Percentiles rank a stretch among this genome's conserved stretches.
Evolutionary conservation across 2,797 vertebrate genomes (phyloP).

Genomic region (Pogonophryne albipinna): DNA sequence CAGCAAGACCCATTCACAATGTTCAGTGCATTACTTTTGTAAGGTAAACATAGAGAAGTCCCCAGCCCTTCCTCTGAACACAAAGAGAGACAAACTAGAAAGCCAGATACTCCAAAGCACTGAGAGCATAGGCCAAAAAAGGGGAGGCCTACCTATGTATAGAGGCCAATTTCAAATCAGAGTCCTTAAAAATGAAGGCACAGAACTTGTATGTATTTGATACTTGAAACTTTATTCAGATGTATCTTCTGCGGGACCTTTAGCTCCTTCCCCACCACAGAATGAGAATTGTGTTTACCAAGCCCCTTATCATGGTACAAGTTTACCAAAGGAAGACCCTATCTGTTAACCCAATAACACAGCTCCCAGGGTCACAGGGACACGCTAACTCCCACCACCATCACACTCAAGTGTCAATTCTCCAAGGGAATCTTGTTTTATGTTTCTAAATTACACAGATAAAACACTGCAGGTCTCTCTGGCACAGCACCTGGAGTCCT

Average conservation of each 20-base stretch:
- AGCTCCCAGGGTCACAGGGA: not conserved
- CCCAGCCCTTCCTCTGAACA: not conserved
- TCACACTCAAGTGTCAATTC: conserved; percentile 15
- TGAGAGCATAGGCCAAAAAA: not conserved
- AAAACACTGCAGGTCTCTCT: conserved; percentile 1
- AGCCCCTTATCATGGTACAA: not conserved
- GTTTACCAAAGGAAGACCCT: not conserved
- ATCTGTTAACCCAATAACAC: conserved; percentile 19
- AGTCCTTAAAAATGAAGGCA: conserved; percentile 8
- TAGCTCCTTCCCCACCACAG: conserved; percentile 3
- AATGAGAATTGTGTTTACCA: not conserved
- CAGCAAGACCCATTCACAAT: no score
- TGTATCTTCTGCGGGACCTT: conserved; percentile 18
- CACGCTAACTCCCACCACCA: conserved; percentile 2
- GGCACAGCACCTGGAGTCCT: conserved; percentile 29
- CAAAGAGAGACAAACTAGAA: not conserved
- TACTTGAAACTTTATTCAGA: not conserved
- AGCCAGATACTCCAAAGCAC: not conserved
- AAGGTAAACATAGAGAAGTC: not conserved
- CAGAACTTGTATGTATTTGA: not conserved
- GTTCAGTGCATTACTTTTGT: no score
- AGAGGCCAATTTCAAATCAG: not conserved
- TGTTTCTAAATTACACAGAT: conserved; percentile 38
- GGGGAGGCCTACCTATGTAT: not conserved
- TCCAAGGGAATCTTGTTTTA: conserved; percentile 36